Conservation (phyloP, 1,140 invertebrate species). For the Andricus grossulariae region DNA sequence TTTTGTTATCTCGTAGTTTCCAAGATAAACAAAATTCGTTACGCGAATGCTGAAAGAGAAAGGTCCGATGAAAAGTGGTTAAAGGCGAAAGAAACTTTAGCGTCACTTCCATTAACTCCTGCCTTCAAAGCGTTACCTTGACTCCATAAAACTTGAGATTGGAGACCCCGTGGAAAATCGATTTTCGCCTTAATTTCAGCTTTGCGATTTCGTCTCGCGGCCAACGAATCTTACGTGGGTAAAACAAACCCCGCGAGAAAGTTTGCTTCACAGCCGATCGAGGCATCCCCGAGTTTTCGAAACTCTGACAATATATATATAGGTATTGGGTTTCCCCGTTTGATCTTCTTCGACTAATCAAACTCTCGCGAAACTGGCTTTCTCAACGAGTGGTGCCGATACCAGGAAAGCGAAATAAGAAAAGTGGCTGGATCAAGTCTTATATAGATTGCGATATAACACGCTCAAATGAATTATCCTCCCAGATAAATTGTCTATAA, state of each 20-base stretch:
- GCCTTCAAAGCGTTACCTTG: conserved; percentile 29
- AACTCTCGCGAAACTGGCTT: conserved; percentile 1
- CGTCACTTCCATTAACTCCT: conserved; percentile 23
- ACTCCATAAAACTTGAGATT: conserved; percentile 26
- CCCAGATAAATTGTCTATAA: too few species aligned
- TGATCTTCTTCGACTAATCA: conserved; percentile 30
- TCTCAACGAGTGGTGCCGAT: background rate
- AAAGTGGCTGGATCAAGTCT: background rate
- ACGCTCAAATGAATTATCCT: too few species aligned
- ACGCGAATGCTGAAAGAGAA: background rate
- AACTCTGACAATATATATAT: background rate
- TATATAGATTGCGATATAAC: too few species aligned
- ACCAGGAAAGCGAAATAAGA: background rate
- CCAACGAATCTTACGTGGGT: background rate
- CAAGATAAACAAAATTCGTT: conserved; percentile 26
- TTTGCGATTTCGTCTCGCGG: conserved; percentile 21
- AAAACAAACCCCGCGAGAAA: background rate
- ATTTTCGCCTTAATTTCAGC: conserved; percentile 23
- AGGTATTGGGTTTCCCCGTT: conserved; percentile 24
- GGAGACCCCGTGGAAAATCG: conserved; percentile 32
- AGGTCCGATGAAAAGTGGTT: conserved; percentile 25
- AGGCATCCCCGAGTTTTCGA: background rate
- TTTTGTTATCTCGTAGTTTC: conserved; percentile 1
- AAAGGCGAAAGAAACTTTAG: conserved; percentile 23
- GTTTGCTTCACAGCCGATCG: background rate